Percentiles rank a stretch among this genome's conserved stretches.
These are phyloP conservation scores for Rhinichthys klamathensis DNA, from an alignment of 2,113 vertebrate genomes.

Conservation along the genomic window DNA sequence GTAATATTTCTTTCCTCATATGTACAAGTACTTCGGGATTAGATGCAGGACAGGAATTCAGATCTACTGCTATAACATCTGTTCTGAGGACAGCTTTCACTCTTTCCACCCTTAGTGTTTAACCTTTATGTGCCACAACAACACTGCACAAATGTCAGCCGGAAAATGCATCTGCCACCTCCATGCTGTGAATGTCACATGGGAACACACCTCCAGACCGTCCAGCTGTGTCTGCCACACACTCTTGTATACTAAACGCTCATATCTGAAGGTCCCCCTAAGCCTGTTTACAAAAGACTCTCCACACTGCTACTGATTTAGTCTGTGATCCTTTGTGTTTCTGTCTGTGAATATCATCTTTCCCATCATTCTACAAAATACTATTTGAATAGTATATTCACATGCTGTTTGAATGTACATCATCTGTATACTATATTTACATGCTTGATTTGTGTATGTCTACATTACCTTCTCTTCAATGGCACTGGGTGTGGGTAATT, in stretches of 20 bases:
- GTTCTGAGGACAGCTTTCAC: slow-evolving; percentile 14
- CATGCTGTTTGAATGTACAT: slow-evolving; percentile 13
- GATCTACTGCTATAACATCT: neutral
- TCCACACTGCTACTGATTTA: neutral
- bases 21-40: slow-evolving; percentile 12
- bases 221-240: slow-evolving; percentile 42
- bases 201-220: slow-evolving; percentile 27
- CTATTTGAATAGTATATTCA: neutral
- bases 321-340: neutral
- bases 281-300: neutral
- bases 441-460: neutral
- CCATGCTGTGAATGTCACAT: slow-evolving; percentile 30
- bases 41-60: neutral
- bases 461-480: slow-evolving; percentile 86
- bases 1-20: slow-evolving; percentile 4
- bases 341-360: slow-evolving; percentile 20
- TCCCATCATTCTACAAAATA: neutral
- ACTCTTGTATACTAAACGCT: slow-evolving; percentile 7
- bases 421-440: neutral
- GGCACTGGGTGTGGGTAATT: slow-evolving; percentile 81
- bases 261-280: slow-evolving; percentile 10
- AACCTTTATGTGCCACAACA: neutral
- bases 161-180: slow-evolving; percentile 32
- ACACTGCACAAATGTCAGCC: slow-evolving; percentile 13
- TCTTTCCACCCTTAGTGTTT: slow-evolving; percentile 4